Conservation (phyloP, 35 echinoderm and acorn worm genomes). For the Ophiothrix spiculata region DNA sequence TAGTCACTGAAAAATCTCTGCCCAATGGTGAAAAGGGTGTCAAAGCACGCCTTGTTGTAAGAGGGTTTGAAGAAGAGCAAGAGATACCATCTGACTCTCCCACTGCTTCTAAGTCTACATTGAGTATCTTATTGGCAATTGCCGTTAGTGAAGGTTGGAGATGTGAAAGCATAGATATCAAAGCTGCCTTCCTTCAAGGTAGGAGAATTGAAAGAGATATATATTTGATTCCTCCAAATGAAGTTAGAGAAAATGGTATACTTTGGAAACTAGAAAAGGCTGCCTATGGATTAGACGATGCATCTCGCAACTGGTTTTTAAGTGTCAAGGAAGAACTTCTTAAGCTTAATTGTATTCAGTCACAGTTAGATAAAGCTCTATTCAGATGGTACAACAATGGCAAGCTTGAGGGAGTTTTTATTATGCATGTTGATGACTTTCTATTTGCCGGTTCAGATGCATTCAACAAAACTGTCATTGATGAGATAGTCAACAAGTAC, state of each 20-base stretch:
- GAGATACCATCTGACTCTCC: background rate
- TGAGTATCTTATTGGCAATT: background rate
- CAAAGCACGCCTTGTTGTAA: background rate
- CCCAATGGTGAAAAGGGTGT: background rate
- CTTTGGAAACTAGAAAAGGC: slow-evolving; percentile 18
- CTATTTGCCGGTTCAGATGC: slow-evolving; percentile 39
- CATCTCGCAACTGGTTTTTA: slow-evolving; percentile 25
- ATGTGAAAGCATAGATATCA: slow-evolving; percentile 21
- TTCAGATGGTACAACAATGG: slow-evolving; percentile 12
- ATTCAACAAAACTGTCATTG: slow-evolving; percentile 26
- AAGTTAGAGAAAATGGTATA: slow-evolving; percentile 13
- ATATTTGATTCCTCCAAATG: background rate
- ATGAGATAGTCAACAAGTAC: slow-evolving; percentile 32
- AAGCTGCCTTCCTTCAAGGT: slow-evolving; percentile 4
- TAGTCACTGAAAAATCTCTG: slow-evolving; percentile 29
- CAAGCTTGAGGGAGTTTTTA: background rate
- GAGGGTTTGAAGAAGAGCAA: background rate
- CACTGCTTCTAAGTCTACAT: background rate
- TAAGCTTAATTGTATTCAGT: slow-evolving; percentile 14
- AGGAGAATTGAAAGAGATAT: slow-evolving; percentile 24
- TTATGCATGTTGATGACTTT: slow-evolving; percentile 26
- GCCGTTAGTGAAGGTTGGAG: slow-evolving; percentile 17
- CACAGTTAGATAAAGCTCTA: background rate
- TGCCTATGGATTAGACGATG: slow-evolving; percentile 17
- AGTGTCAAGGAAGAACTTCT: slow-evolving; percentile 20